Evolutionary conservation across 2,797 vertebrate genomes (phyloP).

Genomic region (Pseudopleuronectes americanus): DNA sequence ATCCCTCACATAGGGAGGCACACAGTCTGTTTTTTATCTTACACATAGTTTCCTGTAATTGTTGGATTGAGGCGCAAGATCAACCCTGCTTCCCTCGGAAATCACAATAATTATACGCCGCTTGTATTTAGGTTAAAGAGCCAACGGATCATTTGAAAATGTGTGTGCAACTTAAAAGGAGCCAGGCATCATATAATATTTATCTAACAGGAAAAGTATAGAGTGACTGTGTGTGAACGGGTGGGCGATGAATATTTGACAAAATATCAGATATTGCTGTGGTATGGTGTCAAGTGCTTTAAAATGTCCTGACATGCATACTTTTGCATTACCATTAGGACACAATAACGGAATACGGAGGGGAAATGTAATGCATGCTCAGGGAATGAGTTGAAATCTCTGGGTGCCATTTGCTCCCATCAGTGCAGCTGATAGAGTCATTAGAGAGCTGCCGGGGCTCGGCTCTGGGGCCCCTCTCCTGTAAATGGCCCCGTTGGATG

Average conservation of each 20-base stretch:
- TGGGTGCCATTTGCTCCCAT: slow-evolving; percentile 91
- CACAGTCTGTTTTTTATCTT: slow-evolving; percentile 77
- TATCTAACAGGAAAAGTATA: slow-evolving; percentile 7
- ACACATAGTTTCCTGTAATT: slow-evolving; percentile 78
- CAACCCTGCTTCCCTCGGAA: slow-evolving; percentile 54
- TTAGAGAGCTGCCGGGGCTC: slow-evolving; percentile 84
- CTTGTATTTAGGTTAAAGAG: slow-evolving; percentile 61
- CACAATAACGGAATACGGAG: slow-evolving; percentile 66
- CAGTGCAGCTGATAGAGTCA: slow-evolving; percentile 89
- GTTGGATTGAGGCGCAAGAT: slow-evolving; percentile 73
- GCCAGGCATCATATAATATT: background rate
- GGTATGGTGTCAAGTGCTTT: slow-evolving; percentile 41
- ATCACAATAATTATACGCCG: slow-evolving; percentile 59
- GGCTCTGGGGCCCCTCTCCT: slow-evolving; percentile 82
- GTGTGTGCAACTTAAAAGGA: slow-evolving; percentile 24
- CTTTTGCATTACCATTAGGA: slow-evolving; percentile 51
- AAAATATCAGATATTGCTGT: slow-evolving; percentile 10
- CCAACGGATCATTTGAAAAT: slow-evolving; percentile 47
- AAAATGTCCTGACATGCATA: slow-evolving; percentile 47
- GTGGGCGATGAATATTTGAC: background rate
- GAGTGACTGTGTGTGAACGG: background rate
- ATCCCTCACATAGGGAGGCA: slow-evolving; percentile 72
- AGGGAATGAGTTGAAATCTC: slow-evolving; percentile 88
- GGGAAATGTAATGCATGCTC: slow-evolving; percentile 86
- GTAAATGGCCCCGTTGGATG: slow-evolving; percentile 84